phyloP scores from a whole-genome alignment of 2,113 vertebrate species.

The Phrynosoma platyrhinos region DNA sequence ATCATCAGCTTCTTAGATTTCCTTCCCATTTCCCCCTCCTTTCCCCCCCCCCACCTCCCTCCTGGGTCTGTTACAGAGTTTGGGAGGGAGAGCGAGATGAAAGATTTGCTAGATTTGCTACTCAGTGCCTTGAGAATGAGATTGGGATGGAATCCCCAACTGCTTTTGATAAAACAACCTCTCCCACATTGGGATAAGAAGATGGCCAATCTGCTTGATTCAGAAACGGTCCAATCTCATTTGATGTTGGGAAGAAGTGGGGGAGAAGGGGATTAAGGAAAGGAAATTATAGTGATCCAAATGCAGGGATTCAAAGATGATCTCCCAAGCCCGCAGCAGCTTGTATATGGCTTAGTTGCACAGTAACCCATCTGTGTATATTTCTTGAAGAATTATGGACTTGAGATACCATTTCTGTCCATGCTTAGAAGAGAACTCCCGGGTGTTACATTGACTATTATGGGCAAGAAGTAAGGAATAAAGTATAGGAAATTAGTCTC shows the following conservation, averaged over 20 bases:
- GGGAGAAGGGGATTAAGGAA: neutral
- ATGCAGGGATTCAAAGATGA: neutral
- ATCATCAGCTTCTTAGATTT: constrained; percentile 61
- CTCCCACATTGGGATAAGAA: constrained; percentile 35
- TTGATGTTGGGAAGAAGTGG: neutral
- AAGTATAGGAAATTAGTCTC: too few species aligned
- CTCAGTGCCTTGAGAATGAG: constrained; percentile 40
- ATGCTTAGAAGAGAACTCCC: too few species aligned
- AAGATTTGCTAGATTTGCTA: constrained; percentile 53
- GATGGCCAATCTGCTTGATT: neutral
- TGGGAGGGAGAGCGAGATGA: constrained; percentile 37
- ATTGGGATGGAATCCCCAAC: constrained; percentile 7
- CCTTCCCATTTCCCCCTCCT: neutral
- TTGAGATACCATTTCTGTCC: too few species aligned
- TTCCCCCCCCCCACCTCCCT: constrained; percentile 37
- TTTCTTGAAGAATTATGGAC: too few species aligned
- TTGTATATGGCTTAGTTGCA: neutral
- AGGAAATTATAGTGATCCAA: neutral
- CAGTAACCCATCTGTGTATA: neutral
- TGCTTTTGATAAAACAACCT: constrained; percentile 46
- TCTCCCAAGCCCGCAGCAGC: neutral
- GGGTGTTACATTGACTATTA: too few species aligned
- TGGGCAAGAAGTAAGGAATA: too few species aligned
- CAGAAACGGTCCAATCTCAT: neutral
- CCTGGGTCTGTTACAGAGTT: constrained; percentile 47